Percentiles rank a stretch among this genome's conserved stretches.
These are phyloP conservation scores for Caerostris extrusa DNA, from an alignment of 1,140 invertebrate genomes.

Conservation along the genomic window DNA sequence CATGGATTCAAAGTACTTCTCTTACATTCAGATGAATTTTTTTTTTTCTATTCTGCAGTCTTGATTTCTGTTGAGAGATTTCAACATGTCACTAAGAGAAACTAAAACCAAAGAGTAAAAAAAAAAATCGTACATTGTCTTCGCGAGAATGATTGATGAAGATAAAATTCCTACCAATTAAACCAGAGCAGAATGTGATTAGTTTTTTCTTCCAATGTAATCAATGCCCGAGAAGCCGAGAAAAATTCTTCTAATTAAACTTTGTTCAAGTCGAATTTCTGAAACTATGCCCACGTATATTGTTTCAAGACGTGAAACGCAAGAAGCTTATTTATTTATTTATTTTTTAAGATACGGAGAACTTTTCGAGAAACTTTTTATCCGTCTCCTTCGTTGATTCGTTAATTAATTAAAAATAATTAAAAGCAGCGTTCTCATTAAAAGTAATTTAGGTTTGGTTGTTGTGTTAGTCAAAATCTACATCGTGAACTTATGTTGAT, in stretches of 20 bases:
- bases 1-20: no score
- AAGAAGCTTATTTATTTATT: neutral
- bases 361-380: neutral
- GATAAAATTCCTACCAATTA: conserved; percentile 23
- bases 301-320: neutral
- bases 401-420: conserved; percentile 13
- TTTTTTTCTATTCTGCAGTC: neutral
- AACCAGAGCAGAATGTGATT: neutral
- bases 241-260: conserved; percentile 19
- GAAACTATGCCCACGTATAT: neutral
- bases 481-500: no score
- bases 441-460: neutral
- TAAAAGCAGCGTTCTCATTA: neutral
- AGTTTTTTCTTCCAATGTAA: neutral
- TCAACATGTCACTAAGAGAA: neutral
- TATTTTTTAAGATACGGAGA: neutral
- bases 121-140: neutral
- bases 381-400: neutral
- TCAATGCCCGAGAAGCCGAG: neutral
- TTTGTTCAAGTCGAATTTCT: neutral
- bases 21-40: neutral
- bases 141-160: neutral
- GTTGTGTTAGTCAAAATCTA: no score
- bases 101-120: neutral
- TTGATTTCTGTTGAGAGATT: conserved; percentile 1